Percentiles rank a stretch among this genome's conserved stretches.
These are phyloP conservation scores for Plagiodera versicolora DNA, from an alignment of 2,888 invertebrate species.

Conservation along the genomic window DNA sequence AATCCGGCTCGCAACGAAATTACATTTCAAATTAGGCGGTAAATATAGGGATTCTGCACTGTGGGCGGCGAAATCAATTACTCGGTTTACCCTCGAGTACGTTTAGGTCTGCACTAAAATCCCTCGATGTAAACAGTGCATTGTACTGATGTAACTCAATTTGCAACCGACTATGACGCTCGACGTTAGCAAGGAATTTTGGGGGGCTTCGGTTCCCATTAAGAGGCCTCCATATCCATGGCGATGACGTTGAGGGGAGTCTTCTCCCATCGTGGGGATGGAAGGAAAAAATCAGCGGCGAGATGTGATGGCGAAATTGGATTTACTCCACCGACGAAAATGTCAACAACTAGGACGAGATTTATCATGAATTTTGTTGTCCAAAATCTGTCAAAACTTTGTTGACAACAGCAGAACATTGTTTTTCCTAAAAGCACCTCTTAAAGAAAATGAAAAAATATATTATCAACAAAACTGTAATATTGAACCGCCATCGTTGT, in stretches of 20 bases:
- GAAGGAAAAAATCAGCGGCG: background rate
- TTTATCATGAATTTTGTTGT: too few species aligned
- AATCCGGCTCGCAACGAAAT: slow-evolving; percentile 18
- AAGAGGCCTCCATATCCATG: slow-evolving; percentile 28
- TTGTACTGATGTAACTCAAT: slow-evolving; percentile 52
- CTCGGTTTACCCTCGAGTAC: slow-evolving; percentile 39
- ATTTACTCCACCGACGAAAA: background rate
- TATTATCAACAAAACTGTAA: too few species aligned
- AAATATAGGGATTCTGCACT: slow-evolving; percentile 34
- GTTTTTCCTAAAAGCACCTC: too few species aligned
- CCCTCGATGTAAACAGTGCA: slow-evolving; percentile 50
- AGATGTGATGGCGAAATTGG: background rate
- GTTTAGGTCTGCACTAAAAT: slow-evolving; percentile 42
- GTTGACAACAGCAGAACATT: too few species aligned
- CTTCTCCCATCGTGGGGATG: background rate
- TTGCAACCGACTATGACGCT: slow-evolving; percentile 43
- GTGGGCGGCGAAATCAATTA: slow-evolving; percentile 39
- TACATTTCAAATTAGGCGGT: slow-evolving; percentile 29
- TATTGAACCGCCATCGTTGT: too few species aligned
- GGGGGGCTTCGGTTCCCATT: slow-evolving; percentile 50
- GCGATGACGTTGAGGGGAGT: background rate
- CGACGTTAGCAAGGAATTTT: slow-evolving; percentile 47
- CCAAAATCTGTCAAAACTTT: too few species aligned
- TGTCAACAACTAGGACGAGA: too few species aligned
- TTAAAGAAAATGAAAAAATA: too few species aligned